These are phyloP conservation scores for Lophura nycthemera DNA, from an alignment of 2,113 vertebrate genomes.

Conservation along the genomic window DNA sequence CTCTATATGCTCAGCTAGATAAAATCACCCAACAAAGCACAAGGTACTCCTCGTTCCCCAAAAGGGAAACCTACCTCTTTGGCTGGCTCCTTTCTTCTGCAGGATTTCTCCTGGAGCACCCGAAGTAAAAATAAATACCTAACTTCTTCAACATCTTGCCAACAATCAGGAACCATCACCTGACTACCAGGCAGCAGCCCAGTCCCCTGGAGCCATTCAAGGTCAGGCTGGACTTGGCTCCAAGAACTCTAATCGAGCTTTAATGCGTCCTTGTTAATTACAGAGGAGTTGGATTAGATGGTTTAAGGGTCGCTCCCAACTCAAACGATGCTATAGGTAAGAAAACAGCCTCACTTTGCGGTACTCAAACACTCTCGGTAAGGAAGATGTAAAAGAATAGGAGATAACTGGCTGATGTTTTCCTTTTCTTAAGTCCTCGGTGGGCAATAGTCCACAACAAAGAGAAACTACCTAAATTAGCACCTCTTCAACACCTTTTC, in stretches of 20 bases:
- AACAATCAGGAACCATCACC: fast-evolving
- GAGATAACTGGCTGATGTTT: not conserved
- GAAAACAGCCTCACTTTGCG: not conserved
- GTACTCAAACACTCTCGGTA: not conserved
- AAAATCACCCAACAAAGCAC: not conserved
- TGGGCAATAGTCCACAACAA: not conserved
- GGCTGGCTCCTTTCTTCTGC: not conserved
- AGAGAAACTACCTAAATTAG: not conserved
- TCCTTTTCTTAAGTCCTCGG: not conserved
- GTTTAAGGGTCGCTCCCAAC: too few species aligned
- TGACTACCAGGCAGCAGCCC: fast-evolving
- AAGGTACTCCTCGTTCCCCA: fast-evolving
- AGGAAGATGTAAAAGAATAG: not conserved
- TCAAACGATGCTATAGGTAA: not conserved
- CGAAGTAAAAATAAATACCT: fast-evolving
- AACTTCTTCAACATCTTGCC: fast-evolving
- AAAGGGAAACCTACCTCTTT: fast-evolving
- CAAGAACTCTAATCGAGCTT: too few species aligned
- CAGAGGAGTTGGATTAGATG: too few species aligned
- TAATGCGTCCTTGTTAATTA: too few species aligned
- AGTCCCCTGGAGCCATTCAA: too few species aligned
- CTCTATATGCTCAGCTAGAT: not conserved
- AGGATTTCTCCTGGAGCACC: not conserved
- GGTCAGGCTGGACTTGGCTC: too few species aligned
- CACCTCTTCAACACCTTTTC: conserved; percentile 12